Evolutionary conservation across 2,888 invertebrate genomes (phyloP).

Genomic region (Tetranychus truncatus): DNA sequence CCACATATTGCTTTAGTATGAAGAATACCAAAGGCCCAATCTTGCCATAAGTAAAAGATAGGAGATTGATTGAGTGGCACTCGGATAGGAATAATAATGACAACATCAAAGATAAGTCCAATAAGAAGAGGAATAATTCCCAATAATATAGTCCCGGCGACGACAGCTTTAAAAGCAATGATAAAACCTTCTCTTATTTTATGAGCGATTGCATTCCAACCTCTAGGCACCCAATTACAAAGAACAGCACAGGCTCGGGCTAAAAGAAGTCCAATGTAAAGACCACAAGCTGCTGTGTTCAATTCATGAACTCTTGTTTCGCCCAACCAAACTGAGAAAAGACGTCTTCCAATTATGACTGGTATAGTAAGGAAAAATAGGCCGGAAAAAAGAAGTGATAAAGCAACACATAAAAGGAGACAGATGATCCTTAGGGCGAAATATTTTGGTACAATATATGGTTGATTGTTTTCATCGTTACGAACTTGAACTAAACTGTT

Average conservation of each 20-base stretch:
- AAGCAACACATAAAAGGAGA: conserved; percentile 14
- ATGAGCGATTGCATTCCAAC: conserved; percentile 44
- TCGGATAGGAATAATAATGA: conserved; percentile 68
- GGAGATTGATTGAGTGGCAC: conserved; percentile 79
- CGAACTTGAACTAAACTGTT: conserved; percentile 9
- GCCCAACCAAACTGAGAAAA: conserved; percentile 68
- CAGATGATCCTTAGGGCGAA: conserved; percentile 17
- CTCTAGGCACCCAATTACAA: conserved; percentile 71
- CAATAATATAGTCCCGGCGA: conserved; percentile 49
- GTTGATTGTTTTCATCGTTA: conserved; percentile 11
- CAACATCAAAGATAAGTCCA: conserved; percentile 59
- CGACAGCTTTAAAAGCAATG: conserved; percentile 49
- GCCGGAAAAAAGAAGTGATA: conserved; percentile 18
- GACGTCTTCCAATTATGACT: conserved; percentile 50
- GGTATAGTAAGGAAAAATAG: conserved; percentile 26
- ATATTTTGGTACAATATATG: conserved; percentile 14
- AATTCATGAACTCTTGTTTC: conserved; percentile 64
- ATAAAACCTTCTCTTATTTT: conserved; percentile 31
- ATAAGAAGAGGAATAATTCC: conserved; percentile 79
- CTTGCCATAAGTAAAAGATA: conserved; percentile 43
- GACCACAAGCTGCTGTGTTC: conserved; percentile 83
- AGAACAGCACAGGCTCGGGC: conserved; percentile 62
- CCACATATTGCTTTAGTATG: conserved; percentile 95
- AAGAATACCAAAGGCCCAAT: conserved; percentile 92
- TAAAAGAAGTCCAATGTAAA: conserved; percentile 85